Evolutionary conservation across 2,888 invertebrate species (phyloP).

Genomic region (Azorinus chamasolen): DNA sequence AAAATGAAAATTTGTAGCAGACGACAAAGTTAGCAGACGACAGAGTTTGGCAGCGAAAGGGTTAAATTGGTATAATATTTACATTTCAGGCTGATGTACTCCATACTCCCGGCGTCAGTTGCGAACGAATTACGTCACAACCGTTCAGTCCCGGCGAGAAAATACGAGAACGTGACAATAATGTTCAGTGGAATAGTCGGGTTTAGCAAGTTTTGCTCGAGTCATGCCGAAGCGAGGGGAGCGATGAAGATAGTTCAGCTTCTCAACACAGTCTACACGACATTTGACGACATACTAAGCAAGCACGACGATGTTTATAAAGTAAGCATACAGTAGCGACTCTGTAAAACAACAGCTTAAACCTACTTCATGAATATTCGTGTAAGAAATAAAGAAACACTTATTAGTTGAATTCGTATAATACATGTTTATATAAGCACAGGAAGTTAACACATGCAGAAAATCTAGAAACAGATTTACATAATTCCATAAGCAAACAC

Average conservation of each 20-base stretch:
- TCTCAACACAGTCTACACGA: conserved; percentile 96
- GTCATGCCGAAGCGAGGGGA: conserved; percentile 95
- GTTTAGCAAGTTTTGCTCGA: conserved; percentile 95
- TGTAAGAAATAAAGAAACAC: too few species aligned
- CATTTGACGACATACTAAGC: conserved; percentile 97
- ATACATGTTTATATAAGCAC: too few species aligned
- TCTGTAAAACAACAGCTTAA: too few species aligned
- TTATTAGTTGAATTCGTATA: too few species aligned
- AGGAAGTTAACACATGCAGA: too few species aligned
- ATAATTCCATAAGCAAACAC: too few species aligned
- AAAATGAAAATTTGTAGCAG: too few species aligned
- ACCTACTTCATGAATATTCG: too few species aligned
- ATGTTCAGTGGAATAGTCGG: conserved; percentile 98
- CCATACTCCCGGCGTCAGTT: conserved; percentile 96
- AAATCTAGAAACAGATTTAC: too few species aligned
- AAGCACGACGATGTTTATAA: conserved; percentile 98
- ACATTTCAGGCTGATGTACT: conserved; percentile 93
- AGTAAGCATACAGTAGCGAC: conserved; percentile 78
- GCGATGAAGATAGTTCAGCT: conserved; percentile 98
- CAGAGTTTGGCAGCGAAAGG: too few species aligned
- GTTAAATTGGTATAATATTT: too few species aligned
- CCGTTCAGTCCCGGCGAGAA: conserved; percentile 95
- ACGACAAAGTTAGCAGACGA: too few species aligned
- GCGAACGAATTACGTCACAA: conserved; percentile 97
- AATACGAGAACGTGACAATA: conserved; percentile 96